Evolutionary conservation across 2,888 invertebrate species (phyloP), one percentile per base, ranked within the genome.

Genomic region (Beris morrisii): DNA sequence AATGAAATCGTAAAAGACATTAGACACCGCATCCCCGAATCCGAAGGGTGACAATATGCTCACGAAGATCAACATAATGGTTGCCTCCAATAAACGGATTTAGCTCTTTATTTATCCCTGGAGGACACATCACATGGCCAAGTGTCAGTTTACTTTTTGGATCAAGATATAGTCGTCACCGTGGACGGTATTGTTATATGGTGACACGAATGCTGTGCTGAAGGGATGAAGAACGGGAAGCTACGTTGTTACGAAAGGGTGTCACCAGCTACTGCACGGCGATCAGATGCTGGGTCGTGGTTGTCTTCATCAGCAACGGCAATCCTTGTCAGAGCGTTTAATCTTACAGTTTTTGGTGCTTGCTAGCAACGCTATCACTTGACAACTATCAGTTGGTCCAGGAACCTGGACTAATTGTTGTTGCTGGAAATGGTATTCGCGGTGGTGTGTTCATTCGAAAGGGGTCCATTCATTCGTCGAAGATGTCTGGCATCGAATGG

Each of bases 51-150:
- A 57, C 65, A 65, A 58, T 65, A 65, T 65, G 58, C 57, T 64
- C 50, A 52, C 57, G 48, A 57, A 57, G 48, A 65, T 65, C 57
- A 48, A 45, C 48, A 56, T 13, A 65, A 56, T 65, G 30, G 13
- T 65, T 43, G 65, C 55, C 65, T 65, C 50, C 57, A 57, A 57
- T 65, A 65, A 65, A 65, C 65, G 65, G 65, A 65, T 65, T 64
- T 46, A 32, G 44, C 43, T 57, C 44, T 57, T 65, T 65, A 56
- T 65, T 65, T 65, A 56, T 52, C 48, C 44, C 46, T 64, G 45
- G 11, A 53, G 45, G 54, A 54, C 55, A 65, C 50, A 57, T 52
- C 30, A 64, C 53, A 65, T 53, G 65, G 31, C 65, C 57, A 65
- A 65, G 65, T 65, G 65, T 65, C 65, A 65, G 31, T 65, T 65